These are phyloP conservation scores for Psilopogon haemacephalus DNA, from an alignment of 2,113 vertebrate species.

Conservation along the genomic window DNA sequence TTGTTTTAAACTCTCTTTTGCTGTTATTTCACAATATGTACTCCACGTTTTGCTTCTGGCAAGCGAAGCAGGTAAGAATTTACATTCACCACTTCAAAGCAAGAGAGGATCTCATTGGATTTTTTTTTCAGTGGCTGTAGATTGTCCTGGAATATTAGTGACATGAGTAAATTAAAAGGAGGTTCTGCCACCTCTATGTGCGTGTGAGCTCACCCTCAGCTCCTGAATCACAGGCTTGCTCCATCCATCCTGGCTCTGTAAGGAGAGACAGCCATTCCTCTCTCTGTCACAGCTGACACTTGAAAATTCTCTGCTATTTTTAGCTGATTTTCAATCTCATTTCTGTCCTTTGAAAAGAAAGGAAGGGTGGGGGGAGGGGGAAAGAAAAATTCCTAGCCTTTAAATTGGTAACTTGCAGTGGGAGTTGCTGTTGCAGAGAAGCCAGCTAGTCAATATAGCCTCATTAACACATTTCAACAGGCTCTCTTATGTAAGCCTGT, in stretches of 20 bases:
- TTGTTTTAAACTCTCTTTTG: constrained; percentile 1
- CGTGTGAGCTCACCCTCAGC: background rate
- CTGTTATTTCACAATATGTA: constrained; percentile 12
- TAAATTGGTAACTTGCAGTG: constrained; percentile 22
- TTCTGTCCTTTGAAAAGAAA: constrained; percentile 50
- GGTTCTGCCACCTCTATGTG: background rate
- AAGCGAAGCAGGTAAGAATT: background rate
- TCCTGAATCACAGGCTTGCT: background rate
- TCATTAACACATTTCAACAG: background rate
- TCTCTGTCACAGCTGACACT: constrained; percentile 53
- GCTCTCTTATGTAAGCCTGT: background rate
- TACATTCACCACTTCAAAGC: background rate
- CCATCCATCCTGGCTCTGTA: constrained; percentile 45
- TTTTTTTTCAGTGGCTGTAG: background rate
- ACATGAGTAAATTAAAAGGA: background rate
- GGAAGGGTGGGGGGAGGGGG: background rate
- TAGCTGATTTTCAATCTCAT: constrained; percentile 47
- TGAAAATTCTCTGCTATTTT: constrained; percentile 54
- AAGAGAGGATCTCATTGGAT: background rate
- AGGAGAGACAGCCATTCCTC: constrained; percentile 49
- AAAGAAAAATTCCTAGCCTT: background rate
- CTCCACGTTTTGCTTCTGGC: background rate
- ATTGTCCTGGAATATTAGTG: background rate
- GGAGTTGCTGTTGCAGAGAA: constrained; percentile 16
- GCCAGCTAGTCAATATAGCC: background rate